Conservation (phyloP, 2,113 vertebrate genomes). For the Boleophthalmus pectinirostris region DNA sequence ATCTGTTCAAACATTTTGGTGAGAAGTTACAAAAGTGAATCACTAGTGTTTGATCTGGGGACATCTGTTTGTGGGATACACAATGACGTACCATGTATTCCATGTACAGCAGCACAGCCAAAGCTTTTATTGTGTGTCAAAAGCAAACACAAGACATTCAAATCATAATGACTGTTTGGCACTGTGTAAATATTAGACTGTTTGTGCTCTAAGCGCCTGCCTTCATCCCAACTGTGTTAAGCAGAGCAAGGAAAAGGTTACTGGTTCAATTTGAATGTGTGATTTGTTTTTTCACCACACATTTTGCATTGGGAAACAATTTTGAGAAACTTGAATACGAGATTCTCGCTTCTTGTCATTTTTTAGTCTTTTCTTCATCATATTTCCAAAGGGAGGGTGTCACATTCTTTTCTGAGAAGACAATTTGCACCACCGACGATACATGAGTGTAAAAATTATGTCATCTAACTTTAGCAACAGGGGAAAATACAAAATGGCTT, state of each 20-base stretch:
- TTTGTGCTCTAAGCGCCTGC: constrained; percentile 16
- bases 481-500: not conserved
- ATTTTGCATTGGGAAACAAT: not conserved
- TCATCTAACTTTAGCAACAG: not conserved
- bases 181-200: constrained; percentile 54
- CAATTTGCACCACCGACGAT: not conserved
- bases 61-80: constrained; percentile 34
- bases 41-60: constrained; percentile 37
- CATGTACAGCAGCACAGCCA: constrained; percentile 30
- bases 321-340: not conserved
- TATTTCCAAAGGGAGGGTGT: not conserved
- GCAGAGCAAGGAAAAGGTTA: constrained; percentile 41
- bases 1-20: constrained; percentile 17
- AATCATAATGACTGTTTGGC: constrained; percentile 35
- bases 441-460: not conserved
- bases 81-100: constrained; percentile 35
- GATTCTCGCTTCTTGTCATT: not conserved
- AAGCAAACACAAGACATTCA: constrained; percentile 50
- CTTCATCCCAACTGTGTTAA: constrained; percentile 12
- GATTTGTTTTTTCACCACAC: constrained; percentile 1
- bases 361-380: not conserved
- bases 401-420: constrained; percentile 6
- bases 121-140: constrained; percentile 48
- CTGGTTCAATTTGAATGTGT: constrained; percentile 10
- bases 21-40: constrained; percentile 29